Conservation (phyloP, 2,113 vertebrate species). For the Oreotrochilus melanogaster region DNA sequence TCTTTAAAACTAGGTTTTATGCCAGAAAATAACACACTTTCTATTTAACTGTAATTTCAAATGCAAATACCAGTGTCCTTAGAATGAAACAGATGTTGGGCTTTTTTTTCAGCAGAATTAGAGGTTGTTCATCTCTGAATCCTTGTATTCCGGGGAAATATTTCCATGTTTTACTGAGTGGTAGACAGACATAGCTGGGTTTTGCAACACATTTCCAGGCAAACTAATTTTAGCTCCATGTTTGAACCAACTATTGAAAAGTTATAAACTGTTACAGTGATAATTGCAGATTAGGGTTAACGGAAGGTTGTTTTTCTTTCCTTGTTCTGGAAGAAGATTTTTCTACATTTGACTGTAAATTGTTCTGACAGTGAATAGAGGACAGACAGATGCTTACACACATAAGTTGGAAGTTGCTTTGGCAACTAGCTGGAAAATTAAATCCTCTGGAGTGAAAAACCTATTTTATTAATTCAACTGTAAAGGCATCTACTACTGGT, state of each 20-base stretch:
- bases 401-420: neutral
- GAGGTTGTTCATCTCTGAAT: constrained; percentile 44
- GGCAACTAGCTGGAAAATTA: neutral
- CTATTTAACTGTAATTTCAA: constrained; percentile 48
- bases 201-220: neutral
- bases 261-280: neutral
- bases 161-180: constrained; percentile 19
- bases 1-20: constrained; percentile 27
- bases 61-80: constrained; percentile 54
- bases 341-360: constrained; percentile 14
- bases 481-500: neutral
- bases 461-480: neutral
- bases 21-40: constrained; percentile 42
- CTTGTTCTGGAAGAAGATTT: constrained; percentile 16
- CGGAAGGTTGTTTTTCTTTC: neutral
- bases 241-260: constrained; percentile 41
- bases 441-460: neutral
- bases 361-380: constrained; percentile 33
- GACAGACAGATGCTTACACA: constrained; percentile 14
- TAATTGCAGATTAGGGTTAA: constrained; percentile 31
- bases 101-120: constrained; percentile 9
- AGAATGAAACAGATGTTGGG: constrained; percentile 65
- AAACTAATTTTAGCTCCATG: constrained; percentile 25
- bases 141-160: constrained; percentile 38
- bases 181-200: neutral